Percentiles rank a stretch among this genome's conserved stretches.
Evolutionary conservation across 1,140 invertebrate genomes (phyloP).

Genomic region (Zeugodacus cucurbitae): DNA sequence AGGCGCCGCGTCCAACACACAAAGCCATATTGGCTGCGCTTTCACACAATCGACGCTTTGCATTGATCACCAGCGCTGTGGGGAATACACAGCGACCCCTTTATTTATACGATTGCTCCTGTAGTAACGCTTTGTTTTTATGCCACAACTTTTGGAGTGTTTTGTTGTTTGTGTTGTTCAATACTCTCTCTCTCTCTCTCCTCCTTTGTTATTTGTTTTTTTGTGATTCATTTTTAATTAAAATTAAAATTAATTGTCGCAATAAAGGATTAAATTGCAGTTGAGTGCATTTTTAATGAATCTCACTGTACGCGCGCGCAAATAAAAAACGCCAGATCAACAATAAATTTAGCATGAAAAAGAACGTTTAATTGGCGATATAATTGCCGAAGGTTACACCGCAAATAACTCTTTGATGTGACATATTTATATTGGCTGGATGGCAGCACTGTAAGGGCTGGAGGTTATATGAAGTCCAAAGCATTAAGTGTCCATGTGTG

Average conservation of each 20-base stretch:
- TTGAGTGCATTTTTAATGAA: conserved; percentile 24
- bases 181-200: not conserved
- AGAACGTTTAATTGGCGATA: conserved; percentile 19
- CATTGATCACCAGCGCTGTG: not conserved
- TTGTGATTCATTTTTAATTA: conserved; percentile 29
- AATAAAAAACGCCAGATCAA: not conserved
- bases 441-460: not conserved
- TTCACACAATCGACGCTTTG: not conserved
- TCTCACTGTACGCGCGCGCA: not conserved
- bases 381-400: conserved; percentile 22
- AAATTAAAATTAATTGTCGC: conserved; percentile 34
- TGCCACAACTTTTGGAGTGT: too few relatives aligned
- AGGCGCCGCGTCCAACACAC: not conserved
- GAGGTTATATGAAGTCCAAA: not conserved
- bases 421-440: not conserved
- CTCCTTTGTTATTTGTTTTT: not conserved
- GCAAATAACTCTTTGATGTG: conserved; percentile 21
- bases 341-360: conserved; percentile 19
- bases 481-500: too few relatives aligned
- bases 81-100: not conserved
- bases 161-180: not conserved
- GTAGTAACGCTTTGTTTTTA: not conserved
- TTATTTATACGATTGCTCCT: not conserved
- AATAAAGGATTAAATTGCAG: conserved; percentile 31
- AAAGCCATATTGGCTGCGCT: not conserved